A percentile compares a stretch with the other conserved stretches of the same genome.
phyloP scores from a whole-genome alignment of 1,140 invertebrate genomes.

The Meloidogyne hapla region DNA sequence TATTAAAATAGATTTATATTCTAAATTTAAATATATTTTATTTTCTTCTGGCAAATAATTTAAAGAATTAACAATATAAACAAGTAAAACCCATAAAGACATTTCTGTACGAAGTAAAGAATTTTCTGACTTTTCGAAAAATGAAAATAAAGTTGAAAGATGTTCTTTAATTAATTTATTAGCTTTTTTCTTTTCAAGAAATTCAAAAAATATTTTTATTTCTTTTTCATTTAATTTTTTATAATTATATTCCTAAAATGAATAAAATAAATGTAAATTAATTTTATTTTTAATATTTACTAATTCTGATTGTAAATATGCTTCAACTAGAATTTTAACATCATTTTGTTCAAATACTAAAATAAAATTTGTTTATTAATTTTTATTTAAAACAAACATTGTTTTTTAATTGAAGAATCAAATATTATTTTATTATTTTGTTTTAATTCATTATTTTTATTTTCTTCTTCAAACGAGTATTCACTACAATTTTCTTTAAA shows the following conservation, averaged over 20 bases:
- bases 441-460: too few relatives aligned
- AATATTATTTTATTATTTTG: too few relatives aligned
- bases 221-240: neutral
- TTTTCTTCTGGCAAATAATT: neutral
- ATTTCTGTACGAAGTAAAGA: neutral
- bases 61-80: neutral
- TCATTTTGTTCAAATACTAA: neutral
- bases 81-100: neutral
- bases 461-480: too few relatives aligned
- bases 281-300: neutral
- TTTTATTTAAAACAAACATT: too few relatives aligned
- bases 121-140: neutral
- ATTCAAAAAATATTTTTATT: conserved; percentile 4
- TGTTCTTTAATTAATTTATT: conserved; percentile 4
- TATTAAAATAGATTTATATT: conserved; percentile 1
- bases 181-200: neutral
- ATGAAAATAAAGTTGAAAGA: neutral
- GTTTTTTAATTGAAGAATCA: too few relatives aligned
- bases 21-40: neutral
- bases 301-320: neutral
- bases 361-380: neutral
- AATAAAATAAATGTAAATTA: too few relatives aligned
- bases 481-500: too few relatives aligned
- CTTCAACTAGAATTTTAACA: neutral
- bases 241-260: neutral